Evolutionary conservation across 2,797 vertebrate genomes (phyloP), one percentile per base, ranked within the genome.

Genomic region (Arctocebus calabarensis): DNA sequence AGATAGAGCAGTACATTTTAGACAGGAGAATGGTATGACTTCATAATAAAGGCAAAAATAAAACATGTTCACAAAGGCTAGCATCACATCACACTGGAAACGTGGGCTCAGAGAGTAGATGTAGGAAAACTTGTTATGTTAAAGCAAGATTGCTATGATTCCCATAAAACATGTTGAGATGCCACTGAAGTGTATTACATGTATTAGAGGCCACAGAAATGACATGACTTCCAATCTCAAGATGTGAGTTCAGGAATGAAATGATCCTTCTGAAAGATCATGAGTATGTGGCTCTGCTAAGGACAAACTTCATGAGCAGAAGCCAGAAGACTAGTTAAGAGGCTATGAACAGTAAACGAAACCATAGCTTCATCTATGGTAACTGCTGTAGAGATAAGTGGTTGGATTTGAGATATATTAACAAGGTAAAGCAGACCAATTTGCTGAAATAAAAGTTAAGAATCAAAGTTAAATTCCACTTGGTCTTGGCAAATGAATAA

Each of bases 381-480:
- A 92, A 95, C 1, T 87, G 37, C 22, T 57, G 27, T 37, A 40
- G 27, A 89, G 40, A 22, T 27, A 59, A 75, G 22, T 70, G 17
- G 73, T 29, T 87, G 17, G 61, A 73, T 55, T 10, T 88, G 73
- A 75, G 22, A 77, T 22, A 61, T 17, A 94, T 17, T 66, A 73
- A 84, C 40, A 61, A 57, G 9, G 57, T 19, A 84, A 25, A 68
- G 37, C 5, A 68, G 52, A 48, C 5, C 84, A 34, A 68, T 88
- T 34, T 86, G 37, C 57, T 77, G 79, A 95, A 94, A 90, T 32
- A 6, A 83, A 96, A 77, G 16, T 45, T 19, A 77, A 83, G 23
- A 86, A 68, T 57, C 70, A 90, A 84, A 55, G 48, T 57, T n/a
- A n/a, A 93, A 57, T 71, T 29, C 59, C 59, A 66, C 27, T 77